phyloP scores from a whole-genome alignment of 2,797 vertebrate species.

The Bradypodion pumilum region DNA sequence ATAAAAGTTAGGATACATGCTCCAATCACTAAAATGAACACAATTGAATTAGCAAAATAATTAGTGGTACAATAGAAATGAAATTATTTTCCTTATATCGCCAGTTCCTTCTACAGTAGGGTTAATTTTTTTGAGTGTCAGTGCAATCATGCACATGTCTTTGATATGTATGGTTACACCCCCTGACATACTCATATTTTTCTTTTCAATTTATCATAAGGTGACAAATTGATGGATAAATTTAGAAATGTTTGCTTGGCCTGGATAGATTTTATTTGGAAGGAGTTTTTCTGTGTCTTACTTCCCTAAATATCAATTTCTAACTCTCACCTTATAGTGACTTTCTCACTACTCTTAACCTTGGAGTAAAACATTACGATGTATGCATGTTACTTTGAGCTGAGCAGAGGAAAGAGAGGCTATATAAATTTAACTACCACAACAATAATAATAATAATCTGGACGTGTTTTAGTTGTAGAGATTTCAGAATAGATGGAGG shows the following conservation, averaged over 20 bases:
- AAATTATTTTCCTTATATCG: no score
- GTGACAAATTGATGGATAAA: neutral
- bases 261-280: neutral
- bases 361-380: neutral
- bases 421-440: no score
- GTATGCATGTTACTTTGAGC: no score
- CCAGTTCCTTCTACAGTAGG: neutral
- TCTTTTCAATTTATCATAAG: neutral
- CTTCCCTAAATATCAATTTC: neutral
- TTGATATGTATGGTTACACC: neutral
- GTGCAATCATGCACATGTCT: neutral
- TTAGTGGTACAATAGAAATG: neutral
- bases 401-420: no score
- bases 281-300: neutral
- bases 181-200: neutral
- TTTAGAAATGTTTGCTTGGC: neutral
- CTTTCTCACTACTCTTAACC: neutral
- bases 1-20: neutral
- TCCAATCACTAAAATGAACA: neutral
- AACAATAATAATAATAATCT: no score
- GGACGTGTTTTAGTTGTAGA: neutral
- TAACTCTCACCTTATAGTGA: neutral
- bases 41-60: neutral
- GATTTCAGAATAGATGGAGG: neutral
- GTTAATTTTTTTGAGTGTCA: neutral